Conservation (phyloP, 2,797 vertebrate species). For the Kryptolebias ocellatus region DNA sequence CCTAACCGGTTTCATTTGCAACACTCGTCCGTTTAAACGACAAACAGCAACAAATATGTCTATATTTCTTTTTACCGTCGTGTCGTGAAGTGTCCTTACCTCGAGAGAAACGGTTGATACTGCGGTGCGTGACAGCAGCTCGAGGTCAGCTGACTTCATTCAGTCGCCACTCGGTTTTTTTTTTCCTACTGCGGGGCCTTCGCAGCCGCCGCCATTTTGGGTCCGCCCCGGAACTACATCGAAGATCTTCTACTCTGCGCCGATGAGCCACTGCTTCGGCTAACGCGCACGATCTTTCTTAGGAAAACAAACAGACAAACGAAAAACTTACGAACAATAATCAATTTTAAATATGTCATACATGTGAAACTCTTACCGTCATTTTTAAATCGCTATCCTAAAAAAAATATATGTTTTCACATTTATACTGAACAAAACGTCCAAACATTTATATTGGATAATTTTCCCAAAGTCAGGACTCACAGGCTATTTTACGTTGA, state of each 20-base stretch:
- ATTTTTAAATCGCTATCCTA: no score
- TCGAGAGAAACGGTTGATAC: slow-evolving; percentile 59
- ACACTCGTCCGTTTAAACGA: background rate
- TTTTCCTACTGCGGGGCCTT: slow-evolving; percentile 45
- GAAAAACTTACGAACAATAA: no score
- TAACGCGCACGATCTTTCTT: background rate
- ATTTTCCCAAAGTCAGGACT: no score
- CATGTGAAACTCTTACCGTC: no score
- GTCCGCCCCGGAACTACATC: slow-evolving; percentile 43
- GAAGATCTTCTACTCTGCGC: slow-evolving; percentile 30
- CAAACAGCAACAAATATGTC: background rate
- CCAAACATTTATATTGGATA: no score
- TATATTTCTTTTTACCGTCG: slow-evolving; percentile 64
- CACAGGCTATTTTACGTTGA: no score
- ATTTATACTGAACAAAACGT: no score
- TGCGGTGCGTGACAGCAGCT: slow-evolving; percentile 72
- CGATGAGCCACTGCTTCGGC: background rate
- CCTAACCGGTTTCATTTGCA: background rate
- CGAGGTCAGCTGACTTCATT: slow-evolving; percentile 86
- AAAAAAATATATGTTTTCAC: no score
- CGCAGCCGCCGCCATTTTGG: slow-evolving; percentile 76
- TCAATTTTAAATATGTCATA: no score
- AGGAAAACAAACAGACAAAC: no score
- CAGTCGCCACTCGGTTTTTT: slow-evolving; percentile 54
- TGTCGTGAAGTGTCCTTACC: slow-evolving; percentile 44